phyloP scores from a whole-genome alignment of 1,140 invertebrate genomes.

The Nasonia vitripennis region DNA sequence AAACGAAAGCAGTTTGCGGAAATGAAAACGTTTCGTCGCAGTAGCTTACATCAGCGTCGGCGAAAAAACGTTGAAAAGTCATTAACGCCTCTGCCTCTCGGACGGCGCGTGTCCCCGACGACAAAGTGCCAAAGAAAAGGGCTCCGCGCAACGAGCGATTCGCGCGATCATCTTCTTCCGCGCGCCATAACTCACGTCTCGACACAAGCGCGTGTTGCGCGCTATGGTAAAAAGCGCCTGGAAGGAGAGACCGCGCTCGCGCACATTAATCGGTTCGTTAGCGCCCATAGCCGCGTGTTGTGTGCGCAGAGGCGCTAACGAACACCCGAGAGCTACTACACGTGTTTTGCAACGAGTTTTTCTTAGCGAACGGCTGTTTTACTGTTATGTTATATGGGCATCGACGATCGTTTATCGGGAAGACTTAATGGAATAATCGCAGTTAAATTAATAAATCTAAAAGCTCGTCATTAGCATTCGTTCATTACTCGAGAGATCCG shows the following conservation, averaged over 20 bases:
- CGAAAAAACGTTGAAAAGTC: not conserved
- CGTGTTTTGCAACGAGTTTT: conserved; percentile 12
- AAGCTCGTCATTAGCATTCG: too few relatives aligned
- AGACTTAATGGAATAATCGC: too few relatives aligned
- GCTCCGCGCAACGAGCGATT: conserved; percentile 50
- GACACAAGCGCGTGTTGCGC: conserved; percentile 50
- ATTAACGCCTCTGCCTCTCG: not conserved
- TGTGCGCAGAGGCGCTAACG: conserved; percentile 43
- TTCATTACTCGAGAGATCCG: too few relatives aligned
- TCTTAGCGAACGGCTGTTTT: not conserved
- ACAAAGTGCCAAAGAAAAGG: conserved; percentile 46
- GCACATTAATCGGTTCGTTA: conserved; percentile 67
- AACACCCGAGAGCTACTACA: conserved; percentile 34
- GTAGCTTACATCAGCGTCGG: too few relatives aligned
- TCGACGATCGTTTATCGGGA: not conserved
- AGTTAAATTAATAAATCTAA: too few relatives aligned
- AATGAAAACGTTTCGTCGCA: not conserved
- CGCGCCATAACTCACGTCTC: conserved; percentile 57
- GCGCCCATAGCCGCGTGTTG: conserved; percentile 52
- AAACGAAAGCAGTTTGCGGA: not conserved
- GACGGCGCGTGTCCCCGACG: not conserved
- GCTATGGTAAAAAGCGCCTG: conserved; percentile 55
- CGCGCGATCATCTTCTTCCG: conserved; percentile 57
- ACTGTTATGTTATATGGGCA: not conserved
- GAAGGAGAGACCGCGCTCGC: conserved; percentile 61